Evolutionary conservation across 2,113 vertebrate genomes (phyloP).

Genomic region (Sinocyclocheilus anophthalmus): DNA sequence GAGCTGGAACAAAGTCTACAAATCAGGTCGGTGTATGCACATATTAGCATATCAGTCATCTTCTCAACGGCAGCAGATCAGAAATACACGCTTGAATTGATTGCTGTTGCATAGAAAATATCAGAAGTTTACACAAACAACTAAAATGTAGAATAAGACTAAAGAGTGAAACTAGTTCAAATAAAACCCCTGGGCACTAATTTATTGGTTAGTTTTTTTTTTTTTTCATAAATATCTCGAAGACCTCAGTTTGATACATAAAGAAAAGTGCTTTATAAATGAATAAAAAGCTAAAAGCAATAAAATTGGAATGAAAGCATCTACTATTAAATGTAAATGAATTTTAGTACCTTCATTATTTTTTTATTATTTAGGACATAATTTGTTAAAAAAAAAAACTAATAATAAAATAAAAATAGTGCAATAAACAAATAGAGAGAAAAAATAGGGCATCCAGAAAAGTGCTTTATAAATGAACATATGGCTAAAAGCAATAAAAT

Average conservation of each 20-base stretch:
- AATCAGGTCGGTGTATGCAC: too few relatives aligned
- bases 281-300: neutral
- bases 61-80: neutral
- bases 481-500: too few relatives aligned
- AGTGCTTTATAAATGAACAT: too few relatives aligned
- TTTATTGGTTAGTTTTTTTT: too few relatives aligned
- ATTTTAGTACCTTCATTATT: too few relatives aligned
- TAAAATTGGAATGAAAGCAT: neutral
- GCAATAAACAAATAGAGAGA: too few relatives aligned
- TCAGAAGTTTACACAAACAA: neutral
- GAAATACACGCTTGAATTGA: neutral
- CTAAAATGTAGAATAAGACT: neutral
- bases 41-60: neutral
- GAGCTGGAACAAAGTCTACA: too few relatives aligned
- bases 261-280: neutral
- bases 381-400: neutral
- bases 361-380: neutral
- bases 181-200: too few relatives aligned
- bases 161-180: neutral
- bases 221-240: neutral
- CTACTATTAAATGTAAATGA: neutral
- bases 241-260: neutral
- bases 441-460: too few relatives aligned
- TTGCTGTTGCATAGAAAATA: neutral
- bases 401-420: too few relatives aligned